Evolutionary conservation across 2,888 invertebrate species (phyloP), one percentile per base, ranked within the genome.

Genomic region (Didymodactylos carnosus): DNA sequence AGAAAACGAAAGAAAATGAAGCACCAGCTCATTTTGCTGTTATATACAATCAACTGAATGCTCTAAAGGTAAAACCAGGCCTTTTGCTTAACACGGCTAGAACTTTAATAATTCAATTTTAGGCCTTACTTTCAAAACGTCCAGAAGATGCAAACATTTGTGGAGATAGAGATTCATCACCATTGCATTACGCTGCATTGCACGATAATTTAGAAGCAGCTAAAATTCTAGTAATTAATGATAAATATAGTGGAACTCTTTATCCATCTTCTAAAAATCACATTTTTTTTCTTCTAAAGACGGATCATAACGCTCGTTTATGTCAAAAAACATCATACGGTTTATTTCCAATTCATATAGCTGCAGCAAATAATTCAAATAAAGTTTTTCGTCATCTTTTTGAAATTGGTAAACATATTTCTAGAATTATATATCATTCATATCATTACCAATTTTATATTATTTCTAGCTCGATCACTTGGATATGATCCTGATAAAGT

Each of bases 141-240:
- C 53, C 62, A 35, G 40, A 51, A 23, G 40, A 71, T 16, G 43
- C 71, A 13, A 71, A 71, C 53, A 39, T 74, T 0, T 25, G 71
- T 11, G 74, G 74, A 14, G 74, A 74, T 69, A 71, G 71, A 39
- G 71, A 43, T 3, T 41, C 43, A 25, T 41, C 74, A 46, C 71
- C 74, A n/a, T 23, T 74, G 11, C 74, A 74, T 29, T 62, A 41
- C 11, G 71, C 71, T 69, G 74, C 74, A 25, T 51, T 71, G 19
- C 62, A 40, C 39, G 74, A 74, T 39, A 74, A 74, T 71, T 23
- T 74, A 3, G 74, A 74, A 23, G 71, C 71, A n/a, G 71, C 74
- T 10, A 74, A 74, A 27, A 40, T 74, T 29, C 25, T 74, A 3
- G 53, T 62, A 35, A 5, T 27, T 49, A 49, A 2, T n/a, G n/a